Base-by-base conservation (phyloP, 2,113 vertebrate species). In the Etheostoma spectabile region DNA sequence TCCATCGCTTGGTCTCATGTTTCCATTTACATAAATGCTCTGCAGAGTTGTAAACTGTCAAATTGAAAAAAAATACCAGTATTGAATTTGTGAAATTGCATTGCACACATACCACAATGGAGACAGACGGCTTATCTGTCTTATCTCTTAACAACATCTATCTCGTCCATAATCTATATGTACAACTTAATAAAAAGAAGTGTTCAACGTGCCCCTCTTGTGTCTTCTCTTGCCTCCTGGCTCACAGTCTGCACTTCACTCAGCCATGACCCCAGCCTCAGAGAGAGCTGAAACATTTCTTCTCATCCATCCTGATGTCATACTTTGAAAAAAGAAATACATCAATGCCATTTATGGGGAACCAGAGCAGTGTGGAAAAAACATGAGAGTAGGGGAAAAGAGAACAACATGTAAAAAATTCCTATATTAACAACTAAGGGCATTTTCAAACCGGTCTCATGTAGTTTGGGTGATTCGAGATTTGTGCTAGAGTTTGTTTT, bases 201-300 rank as follows among this genome's bases (percentile, higher is more conserved):
- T 62, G 76, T 24, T 51, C 16, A 72, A 57, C 14, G 38, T 69
- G 75, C 18, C 74, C 51, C 83, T 72, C 68, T 21, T 22, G 33
- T 85, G 79, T 76, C 59, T 84, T 57, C 8, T 77, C 69, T 6
- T 21, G 55, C 72, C 66, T 80, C 24, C 38, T 66, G 73, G 46
- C 77, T 81, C 59, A 61, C 21, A 57, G 24, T 42, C 68, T 80
- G 71, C 63, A 53, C 74, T 82, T 84, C 87, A 73, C 77, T 87
- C 76, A 82, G 65, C 85, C 76, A 38, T 84, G 85, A 86, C 86
- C 75, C 24, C 83, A 83, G 72, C 82, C 83, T 84, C 69, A 62
- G 71, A 88, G 56, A 84, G 79, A 70, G 78, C 85, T 88, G 79
- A 71, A 70, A 45, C 63, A 30, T 59, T 81, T 66, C 66, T 79